A percentile compares a stretch with the other conserved stretches of the same genome.
phyloP scores from a whole-genome alignment of 2,888 invertebrate genomes.

The Dasysyrphus albostriatus region DNA sequence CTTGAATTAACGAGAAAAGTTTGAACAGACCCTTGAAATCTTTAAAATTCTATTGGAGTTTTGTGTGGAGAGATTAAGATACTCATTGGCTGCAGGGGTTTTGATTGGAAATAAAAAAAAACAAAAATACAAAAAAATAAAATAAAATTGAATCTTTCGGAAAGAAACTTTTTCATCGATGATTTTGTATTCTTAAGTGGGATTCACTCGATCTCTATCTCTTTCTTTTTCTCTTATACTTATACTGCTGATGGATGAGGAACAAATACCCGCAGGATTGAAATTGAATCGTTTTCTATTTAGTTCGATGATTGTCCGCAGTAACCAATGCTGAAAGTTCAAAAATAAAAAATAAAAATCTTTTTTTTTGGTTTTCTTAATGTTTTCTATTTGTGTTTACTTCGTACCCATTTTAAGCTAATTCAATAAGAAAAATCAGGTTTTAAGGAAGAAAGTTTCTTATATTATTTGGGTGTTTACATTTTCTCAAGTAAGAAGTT shows the following conservation, averaged over 20 bases:
- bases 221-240: too few species aligned
- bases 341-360: slow-evolving; percentile 14
- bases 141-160: background rate
- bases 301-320: slow-evolving; percentile 36
- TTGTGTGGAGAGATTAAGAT: slow-evolving; percentile 43
- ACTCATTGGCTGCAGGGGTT: slow-evolving; percentile 41
- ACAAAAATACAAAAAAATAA: too few species aligned
- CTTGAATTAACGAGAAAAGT: slow-evolving; percentile 40
- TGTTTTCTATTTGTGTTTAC: background rate
- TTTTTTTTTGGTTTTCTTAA: slow-evolving; percentile 13
- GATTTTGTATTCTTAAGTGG: background rate
- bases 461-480: slow-evolving; percentile 12
- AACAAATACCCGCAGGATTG: slow-evolving; percentile 57
- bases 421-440: background rate
- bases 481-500: background rate
- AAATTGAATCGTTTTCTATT: slow-evolving; percentile 47
- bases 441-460: background rate
- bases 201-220: background rate
- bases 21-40: slow-evolving; percentile 39
- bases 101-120: background rate
- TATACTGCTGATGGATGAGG: background rate
- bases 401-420: background rate
- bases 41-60: slow-evolving; percentile 23
- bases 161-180: slow-evolving; percentile 40
- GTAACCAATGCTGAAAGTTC: background rate